These are phyloP conservation scores for Diplodus puntazzo DNA, from an alignment of 2,797 vertebrate species.

Conservation along the genomic window DNA sequence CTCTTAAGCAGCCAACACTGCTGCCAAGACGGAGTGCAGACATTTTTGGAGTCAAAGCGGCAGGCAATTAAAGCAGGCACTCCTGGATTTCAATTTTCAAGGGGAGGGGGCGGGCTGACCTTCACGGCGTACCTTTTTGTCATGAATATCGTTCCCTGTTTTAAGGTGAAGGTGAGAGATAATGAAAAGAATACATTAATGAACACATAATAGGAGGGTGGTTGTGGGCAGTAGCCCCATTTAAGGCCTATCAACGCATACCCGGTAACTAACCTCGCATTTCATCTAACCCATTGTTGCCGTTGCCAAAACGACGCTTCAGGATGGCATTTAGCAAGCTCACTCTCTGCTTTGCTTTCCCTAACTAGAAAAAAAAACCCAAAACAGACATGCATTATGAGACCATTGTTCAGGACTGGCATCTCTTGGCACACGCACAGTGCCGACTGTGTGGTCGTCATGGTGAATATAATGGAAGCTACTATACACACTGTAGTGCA, in stretches of 20 bases:
- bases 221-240: conserved; percentile 50
- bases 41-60: conserved; percentile 70
- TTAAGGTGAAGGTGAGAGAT: conserved; percentile 75
- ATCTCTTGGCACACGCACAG: conserved; percentile 59
- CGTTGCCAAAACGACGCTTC: conserved; percentile 42
- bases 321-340: conserved; percentile 65
- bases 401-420: conserved; percentile 61
- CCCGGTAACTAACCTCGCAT: conserved; percentile 49
- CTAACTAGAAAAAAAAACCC: conserved; percentile 14
- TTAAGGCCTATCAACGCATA: conserved; percentile 52
- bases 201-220: conserved; percentile 58
- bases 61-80: conserved; percentile 65
- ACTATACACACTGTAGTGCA: conserved; percentile 25
- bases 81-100: conserved; percentile 64
- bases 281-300: conserved; percentile 43
- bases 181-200: conserved; percentile 77
- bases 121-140: conserved; percentile 68
- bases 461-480: conserved; percentile 66
- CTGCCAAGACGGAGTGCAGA: conserved; percentile 63
- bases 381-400: conserved; percentile 46
- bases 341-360: conserved; percentile 54
- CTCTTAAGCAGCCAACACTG: conserved; percentile 65
- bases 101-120: conserved; percentile 47
- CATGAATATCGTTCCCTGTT: conserved; percentile 67
- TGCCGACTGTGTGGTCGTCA: conserved; percentile 64